A percentile compares a stretch with the other conserved stretches of the same genome.
Evolutionary conservation across 2,113 vertebrate genomes (phyloP).

Genomic region (Chiloscyllium plagiosum): DNA sequence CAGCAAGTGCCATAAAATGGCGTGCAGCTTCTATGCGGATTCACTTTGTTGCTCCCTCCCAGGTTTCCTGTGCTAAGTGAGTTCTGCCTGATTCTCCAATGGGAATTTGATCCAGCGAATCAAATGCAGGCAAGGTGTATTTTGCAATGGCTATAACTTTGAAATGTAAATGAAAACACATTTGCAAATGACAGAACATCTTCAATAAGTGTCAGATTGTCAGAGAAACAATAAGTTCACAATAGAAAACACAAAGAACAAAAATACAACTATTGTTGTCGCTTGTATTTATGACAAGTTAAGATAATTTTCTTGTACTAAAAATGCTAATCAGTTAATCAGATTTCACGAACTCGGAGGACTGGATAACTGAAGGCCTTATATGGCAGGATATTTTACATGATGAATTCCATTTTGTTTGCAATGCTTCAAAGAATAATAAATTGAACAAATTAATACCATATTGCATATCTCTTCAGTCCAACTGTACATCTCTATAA

Average conservation of each 20-base stretch:
- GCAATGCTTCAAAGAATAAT: not conserved
- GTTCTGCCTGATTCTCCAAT: too few relatives aligned
- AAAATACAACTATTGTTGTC: not conserved
- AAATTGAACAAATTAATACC: not conserved
- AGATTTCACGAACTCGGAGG: not conserved
- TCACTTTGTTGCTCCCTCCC: too few relatives aligned
- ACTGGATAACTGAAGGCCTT: not conserved
- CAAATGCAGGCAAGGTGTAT: not conserved
- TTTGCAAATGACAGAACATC: not conserved
- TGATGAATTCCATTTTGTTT: not conserved
- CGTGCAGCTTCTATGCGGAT: too few relatives aligned
- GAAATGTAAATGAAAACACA: not conserved
- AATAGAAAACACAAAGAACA: not conserved
- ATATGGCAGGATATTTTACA: not conserved
- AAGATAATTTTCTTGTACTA: not conserved
- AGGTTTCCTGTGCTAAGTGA: too few relatives aligned
- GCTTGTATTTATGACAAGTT: not conserved
- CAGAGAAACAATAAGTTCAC: not conserved
- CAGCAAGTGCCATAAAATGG: too few relatives aligned
- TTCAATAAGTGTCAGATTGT: not conserved
- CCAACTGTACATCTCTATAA: too few relatives aligned
- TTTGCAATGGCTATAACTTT: not conserved
- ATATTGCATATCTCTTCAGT: not conserved
- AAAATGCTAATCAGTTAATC: not conserved
- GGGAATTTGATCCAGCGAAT: too few relatives aligned